Evolutionary conservation across 2,113 vertebrate species (phyloP), one percentile per base, ranked within the genome.

Genomic region (Sakesphorus luctuosus): DNA sequence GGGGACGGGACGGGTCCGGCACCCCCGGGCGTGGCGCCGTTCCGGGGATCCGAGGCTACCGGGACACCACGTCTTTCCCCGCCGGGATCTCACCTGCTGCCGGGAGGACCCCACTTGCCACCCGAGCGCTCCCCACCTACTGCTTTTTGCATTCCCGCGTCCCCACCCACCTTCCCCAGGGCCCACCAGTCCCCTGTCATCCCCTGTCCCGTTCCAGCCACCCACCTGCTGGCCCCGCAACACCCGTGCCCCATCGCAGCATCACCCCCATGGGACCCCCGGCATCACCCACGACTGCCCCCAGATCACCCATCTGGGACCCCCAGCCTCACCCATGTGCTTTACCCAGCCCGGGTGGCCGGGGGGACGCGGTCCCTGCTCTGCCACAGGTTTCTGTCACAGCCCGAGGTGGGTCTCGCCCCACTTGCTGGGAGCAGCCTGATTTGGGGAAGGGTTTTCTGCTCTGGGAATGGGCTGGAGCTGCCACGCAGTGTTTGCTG

Each of bases 401-500:
- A 31, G 58, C 73, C 16, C 2, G 5, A 36, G 69, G 9, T 6
- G 40, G 4, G 69, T 49, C 90, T 71, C 6, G 1, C 35, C 52
- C 50, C 8, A 0, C 58, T 46, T 0, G 69, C 36, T 46, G 50
- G 0, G 13, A 33, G 61, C 40, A 14, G 58, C 3, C 3, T 10
- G 24, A 4, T 38, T 28, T 53, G 63, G 68, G 58, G 72, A 67
- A 9, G 76, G 75, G 75, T 7, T 3, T 56, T 79, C 28, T 44
- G 59, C 65, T 29, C 2, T 3, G 46, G 20, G n/a, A 35, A 28
- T 29, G 62, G 40, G 58, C 25, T 55, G 65, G 55, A 36, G 38
- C 35, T 0, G 6, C 80, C 2, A 2, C 0, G 16, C 40, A 46
- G 23, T 21, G 44, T 21, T 33, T n/a, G n/a, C 49, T 9, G 24